phyloP scores from a whole-genome alignment of 2,888 invertebrate species.

The Metopia argyrocephala region DNA sequence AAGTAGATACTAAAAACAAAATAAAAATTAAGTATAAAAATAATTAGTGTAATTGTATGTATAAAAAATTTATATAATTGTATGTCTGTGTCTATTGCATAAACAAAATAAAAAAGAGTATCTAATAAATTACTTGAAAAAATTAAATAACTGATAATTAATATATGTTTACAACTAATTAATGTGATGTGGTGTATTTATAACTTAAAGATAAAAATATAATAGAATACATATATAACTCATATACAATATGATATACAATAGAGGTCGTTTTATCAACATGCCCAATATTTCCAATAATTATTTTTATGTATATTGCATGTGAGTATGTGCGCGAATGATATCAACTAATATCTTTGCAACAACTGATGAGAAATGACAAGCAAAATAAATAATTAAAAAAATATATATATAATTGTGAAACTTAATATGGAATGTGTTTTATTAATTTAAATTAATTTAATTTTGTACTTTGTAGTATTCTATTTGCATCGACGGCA shows the following conservation, averaged over 20 bases:
- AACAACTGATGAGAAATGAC: constrained; percentile 60
- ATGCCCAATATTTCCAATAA: constrained; percentile 4
- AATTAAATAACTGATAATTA: constrained; percentile 68
- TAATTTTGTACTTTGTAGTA: no score
- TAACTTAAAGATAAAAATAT: constrained; percentile 74
- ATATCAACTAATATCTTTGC: constrained; percentile 45
- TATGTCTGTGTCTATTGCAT: constrained; percentile 76
- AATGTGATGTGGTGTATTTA: constrained; percentile 76
- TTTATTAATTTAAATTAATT: no score
- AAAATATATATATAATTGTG: constrained; percentile 73
- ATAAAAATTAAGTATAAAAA: constrained; percentile 62
- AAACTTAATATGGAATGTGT: constrained; percentile 25
- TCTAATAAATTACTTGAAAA: constrained; percentile 67
- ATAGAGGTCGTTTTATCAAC: constrained; percentile 42
- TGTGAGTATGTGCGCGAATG: constrained; percentile 23
- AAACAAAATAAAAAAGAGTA: constrained; percentile 60
- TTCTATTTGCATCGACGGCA: no score
- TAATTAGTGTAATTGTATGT: constrained; percentile 77
- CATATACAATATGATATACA: constrained; percentile 67
- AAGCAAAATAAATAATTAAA: constrained; percentile 53
- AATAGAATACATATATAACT: constrained; percentile 30
- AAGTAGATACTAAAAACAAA: constrained; percentile 48
- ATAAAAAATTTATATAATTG: constrained; percentile 69
- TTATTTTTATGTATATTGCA: neutral
- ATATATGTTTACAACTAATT: constrained; percentile 71